phyloP scores from a whole-genome alignment of 2,797 vertebrate species.

The Kryptolebias ocellatus region DNA sequence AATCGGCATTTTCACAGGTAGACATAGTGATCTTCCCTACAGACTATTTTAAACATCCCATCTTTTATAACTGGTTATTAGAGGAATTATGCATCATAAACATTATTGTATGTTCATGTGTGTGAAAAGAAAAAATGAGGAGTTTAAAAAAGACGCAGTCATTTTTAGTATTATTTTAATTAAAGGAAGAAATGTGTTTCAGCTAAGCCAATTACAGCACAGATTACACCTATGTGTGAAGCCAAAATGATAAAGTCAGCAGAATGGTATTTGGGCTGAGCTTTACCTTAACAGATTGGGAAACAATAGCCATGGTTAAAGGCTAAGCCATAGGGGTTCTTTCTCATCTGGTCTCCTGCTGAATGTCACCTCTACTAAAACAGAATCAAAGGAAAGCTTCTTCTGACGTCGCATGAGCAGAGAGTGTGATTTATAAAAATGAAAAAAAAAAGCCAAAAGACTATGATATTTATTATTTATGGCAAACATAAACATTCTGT shows the following conservation, averaged over 20 bases:
- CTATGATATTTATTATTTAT: not conserved
- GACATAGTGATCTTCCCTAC: not conserved
- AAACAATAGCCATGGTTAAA: conserved; percentile 73
- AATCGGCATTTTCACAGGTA: not conserved
- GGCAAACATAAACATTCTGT: not conserved
- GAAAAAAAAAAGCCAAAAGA: not conserved
- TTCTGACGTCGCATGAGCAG: conserved; percentile 28
- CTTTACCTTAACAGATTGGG: conserved; percentile 74
- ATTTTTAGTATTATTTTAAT: not conserved
- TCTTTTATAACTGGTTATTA: not conserved
- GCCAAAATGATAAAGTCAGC: conserved; percentile 43
- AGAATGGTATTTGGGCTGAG: conserved; percentile 53
- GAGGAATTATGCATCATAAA: not conserved
- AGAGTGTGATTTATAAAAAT: not conserved
- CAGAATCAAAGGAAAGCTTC: conserved; percentile 54
- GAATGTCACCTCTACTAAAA: conserved; percentile 81
- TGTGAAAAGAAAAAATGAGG: no score
- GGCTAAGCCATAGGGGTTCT: conserved; percentile 66
- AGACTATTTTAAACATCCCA: not conserved
- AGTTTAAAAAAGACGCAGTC: no score
- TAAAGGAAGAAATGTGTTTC: not conserved
- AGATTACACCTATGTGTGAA: not conserved
- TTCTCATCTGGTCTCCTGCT: conserved; percentile 74
- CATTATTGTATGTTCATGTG: no score
- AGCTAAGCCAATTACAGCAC: no score